phyloP scores from a whole-genome alignment of 2,888 invertebrate genomes.

The Meta bourneti region DNA sequence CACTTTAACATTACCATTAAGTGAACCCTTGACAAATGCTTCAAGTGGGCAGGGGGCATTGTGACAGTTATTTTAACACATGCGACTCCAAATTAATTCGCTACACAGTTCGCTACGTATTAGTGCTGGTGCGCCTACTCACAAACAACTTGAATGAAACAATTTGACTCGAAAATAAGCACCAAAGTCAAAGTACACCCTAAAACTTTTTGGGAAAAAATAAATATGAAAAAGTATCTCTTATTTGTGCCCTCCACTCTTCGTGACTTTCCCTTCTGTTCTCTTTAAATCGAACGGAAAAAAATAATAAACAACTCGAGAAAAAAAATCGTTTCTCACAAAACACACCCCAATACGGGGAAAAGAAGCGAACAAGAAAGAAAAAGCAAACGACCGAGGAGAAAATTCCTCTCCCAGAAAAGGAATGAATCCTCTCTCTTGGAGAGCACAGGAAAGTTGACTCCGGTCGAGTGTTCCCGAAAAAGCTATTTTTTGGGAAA shows the following conservation, averaged over 20 bases:
- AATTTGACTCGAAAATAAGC: too few species aligned
- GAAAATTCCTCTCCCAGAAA: background rate
- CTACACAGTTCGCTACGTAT: too few species aligned
- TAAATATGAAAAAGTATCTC: background rate
- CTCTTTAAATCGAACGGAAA: background rate
- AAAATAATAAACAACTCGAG: background rate
- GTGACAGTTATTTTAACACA: too few species aligned
- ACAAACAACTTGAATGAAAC: too few species aligned
- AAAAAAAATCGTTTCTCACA: background rate
- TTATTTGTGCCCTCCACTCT: background rate
- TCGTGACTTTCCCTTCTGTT: background rate
- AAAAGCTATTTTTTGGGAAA: background rate
- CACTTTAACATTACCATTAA: too few species aligned
- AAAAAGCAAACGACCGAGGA: background rate
- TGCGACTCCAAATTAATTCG: too few species aligned
- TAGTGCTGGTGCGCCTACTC: too few species aligned
- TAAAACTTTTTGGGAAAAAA: background rate
- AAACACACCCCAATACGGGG: slow-evolving; percentile 2
- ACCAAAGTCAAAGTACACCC: background rate
- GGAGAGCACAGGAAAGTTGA: background rate
- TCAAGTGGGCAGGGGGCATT: too few species aligned
- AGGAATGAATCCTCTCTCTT: background rate
- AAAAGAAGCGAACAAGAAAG: background rate
- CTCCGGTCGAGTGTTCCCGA: background rate
- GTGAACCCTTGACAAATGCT: too few species aligned